Conservation (phyloP, 53 echinoderm and acorn worm species). For the Stichopus horrens region DNA sequence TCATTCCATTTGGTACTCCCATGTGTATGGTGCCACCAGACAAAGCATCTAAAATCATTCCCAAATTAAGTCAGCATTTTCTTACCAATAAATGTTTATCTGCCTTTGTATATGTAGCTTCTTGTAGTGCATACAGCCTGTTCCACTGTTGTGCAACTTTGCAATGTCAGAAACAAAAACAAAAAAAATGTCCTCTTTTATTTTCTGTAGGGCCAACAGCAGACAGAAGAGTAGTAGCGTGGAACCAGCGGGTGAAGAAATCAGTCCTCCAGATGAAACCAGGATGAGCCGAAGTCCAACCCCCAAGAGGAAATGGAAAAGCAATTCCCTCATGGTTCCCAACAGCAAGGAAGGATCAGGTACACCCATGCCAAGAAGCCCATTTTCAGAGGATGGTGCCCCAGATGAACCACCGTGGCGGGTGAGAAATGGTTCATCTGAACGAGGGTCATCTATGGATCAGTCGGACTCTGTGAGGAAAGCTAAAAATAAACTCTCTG, state of each 20-base stretch:
- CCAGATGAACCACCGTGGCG: slow-evolving; percentile 72
- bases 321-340: slow-evolving; percentile 75
- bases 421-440: slow-evolving; percentile 59
- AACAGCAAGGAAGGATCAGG: slow-evolving; percentile 83
- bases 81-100: too few species aligned
- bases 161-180: too few species aligned
- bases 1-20: too few species aligned
- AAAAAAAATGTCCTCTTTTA: not conserved
- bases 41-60: too few species aligned
- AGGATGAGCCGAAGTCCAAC: slow-evolving; percentile 79
- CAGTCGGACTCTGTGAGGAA: slow-evolving; percentile 71
- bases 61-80: too few species aligned
- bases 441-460: slow-evolving; percentile 79
- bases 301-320: slow-evolving; percentile 69
- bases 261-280: slow-evolving; percentile 13
- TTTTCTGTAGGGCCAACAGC: slow-evolving; percentile 65
- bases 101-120: too few species aligned
- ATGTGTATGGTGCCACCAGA: too few species aligned
- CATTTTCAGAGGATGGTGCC: slow-evolving; percentile 70
- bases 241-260: slow-evolving; percentile 60
- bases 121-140: too few species aligned
- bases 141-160: too few species aligned
- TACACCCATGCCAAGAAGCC: slow-evolving; percentile 74
- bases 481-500: slow-evolving; percentile 59
- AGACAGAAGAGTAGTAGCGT: slow-evolving; percentile 77